Percentiles rank a stretch among this genome's conserved stretches.
Conservation (phyloP, 1,140 invertebrate genomes). For the Protaetia brevitarsis region DNA sequence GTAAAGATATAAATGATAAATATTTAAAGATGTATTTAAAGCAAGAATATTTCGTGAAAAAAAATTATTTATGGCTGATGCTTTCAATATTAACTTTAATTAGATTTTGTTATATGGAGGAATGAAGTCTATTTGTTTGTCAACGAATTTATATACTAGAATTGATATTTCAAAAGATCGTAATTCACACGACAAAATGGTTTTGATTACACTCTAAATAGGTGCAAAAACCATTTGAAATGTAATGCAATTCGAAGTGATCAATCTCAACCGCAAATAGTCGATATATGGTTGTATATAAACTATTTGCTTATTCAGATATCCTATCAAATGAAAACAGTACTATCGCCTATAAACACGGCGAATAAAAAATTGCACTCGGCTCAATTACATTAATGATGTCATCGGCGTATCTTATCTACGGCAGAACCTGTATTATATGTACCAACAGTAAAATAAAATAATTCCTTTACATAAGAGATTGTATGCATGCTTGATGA, state of each 20-base stretch:
- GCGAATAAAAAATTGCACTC: not conserved
- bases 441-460: not conserved
- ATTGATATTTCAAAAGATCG: not conserved
- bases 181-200: not conserved
- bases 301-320: slow-evolving; percentile 7
- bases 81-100: no score
- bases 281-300: not conserved
- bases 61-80: no score
- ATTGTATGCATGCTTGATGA: no score
- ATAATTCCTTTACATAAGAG: not conserved
- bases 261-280: not conserved
- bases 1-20: no score
- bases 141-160: no score
- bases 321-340: not conserved
- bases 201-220: slow-evolving; percentile 14
- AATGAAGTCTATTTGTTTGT: no score
- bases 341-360: not conserved
- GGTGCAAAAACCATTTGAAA: not conserved
- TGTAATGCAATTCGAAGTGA: not conserved
- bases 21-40: no score
- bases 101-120: no score
- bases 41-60: no score
- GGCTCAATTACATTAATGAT: slow-evolving; percentile 15
- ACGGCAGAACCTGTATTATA: not conserved
- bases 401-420: slow-evolving; percentile 1